phyloP scores from a whole-genome alignment of 2,797 vertebrate genomes.

The Acrossocheilus fasciatus region DNA sequence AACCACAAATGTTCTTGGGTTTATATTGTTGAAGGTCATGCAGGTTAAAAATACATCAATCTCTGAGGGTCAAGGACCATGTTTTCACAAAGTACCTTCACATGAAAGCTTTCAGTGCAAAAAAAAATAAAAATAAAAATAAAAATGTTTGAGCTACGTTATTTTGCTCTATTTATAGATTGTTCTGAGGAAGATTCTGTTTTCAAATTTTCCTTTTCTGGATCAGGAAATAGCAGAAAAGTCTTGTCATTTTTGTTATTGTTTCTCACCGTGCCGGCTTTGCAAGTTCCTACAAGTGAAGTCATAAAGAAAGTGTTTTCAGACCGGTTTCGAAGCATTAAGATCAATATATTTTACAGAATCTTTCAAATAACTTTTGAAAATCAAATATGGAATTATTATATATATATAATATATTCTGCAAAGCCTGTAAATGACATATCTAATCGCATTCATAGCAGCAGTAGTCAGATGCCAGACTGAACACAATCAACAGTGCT shows the following conservation, averaged over 20 bases:
- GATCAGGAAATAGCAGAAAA: conserved; percentile 19
- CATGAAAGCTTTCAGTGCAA: neutral
- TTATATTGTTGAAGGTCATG: conserved; percentile 5
- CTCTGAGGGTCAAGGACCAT: neutral
- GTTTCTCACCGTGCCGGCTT: conserved; percentile 18
- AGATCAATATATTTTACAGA: neutral
- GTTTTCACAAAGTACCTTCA: neutral
- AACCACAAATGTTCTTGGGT: conserved; percentile 10
- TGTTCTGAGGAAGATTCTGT: conserved; percentile 1
- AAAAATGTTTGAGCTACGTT: neutral
- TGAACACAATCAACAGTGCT: neutral
- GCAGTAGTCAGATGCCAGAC: neutral
- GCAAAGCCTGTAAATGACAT: neutral
- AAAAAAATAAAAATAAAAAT: neutral
- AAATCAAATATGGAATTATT: neutral
- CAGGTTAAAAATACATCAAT: conserved; percentile 6
- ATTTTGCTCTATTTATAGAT: conserved; percentile 27
- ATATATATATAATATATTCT: neutral
- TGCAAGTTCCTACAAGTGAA: conserved; percentile 1
- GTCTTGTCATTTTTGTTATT: conserved; percentile 5
- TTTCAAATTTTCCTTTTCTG: neutral
- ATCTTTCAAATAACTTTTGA: neutral
- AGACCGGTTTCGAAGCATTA: neutral
- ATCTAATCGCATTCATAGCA: neutral
- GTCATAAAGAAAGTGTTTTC: neutral